Conservation (phyloP, 2,888 invertebrate genomes). For the Hirtodrosophila confusa region DNA sequence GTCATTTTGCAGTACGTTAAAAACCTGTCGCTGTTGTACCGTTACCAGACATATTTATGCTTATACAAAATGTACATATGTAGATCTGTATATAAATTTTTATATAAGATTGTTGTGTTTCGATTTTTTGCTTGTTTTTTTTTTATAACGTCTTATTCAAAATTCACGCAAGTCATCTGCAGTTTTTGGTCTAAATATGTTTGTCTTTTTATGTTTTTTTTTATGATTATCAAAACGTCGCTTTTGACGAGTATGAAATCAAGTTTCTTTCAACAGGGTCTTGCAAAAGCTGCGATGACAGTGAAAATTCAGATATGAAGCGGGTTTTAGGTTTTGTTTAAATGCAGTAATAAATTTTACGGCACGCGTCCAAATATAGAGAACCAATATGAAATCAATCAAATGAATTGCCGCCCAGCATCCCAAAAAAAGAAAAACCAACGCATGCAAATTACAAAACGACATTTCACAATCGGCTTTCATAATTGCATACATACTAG, state of each 20-base stretch:
- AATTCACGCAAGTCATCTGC: constrained; percentile 67
- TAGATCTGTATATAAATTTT: constrained; percentile 22
- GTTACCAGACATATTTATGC: constrained; percentile 45
- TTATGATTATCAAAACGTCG: constrained; percentile 39
- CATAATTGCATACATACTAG: constrained; percentile 56
- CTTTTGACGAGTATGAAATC: constrained; percentile 47
- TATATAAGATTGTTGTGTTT: constrained; percentile 21
- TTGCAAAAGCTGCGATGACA: constrained; percentile 62
- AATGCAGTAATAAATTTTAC: constrained; percentile 36
- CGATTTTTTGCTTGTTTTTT: constrained; percentile 12
- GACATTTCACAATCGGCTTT: constrained; percentile 65
- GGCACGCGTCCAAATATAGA: constrained; percentile 34
- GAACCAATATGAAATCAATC: constrained; percentile 33
- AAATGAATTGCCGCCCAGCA: constrained; percentile 22
- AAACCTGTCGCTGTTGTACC: constrained; percentile 62
- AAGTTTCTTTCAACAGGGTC: constrained; percentile 60
- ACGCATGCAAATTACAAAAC: constrained; percentile 51
- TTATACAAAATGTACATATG: neutral
- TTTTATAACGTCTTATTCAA: constrained; percentile 17
- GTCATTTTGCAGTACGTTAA: constrained; percentile 18
- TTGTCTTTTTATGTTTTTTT: constrained; percentile 39
- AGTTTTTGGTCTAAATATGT: constrained; percentile 59
- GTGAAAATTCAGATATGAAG: constrained; percentile 49
- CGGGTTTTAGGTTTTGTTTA: constrained; percentile 30
- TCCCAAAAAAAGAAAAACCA: constrained; percentile 17